A percentile compares a stretch with the other conserved stretches of the same genome.
These are phyloP conservation scores for Pseudopodoces humilis DNA, from an alignment of 2,113 vertebrate species.

Conservation along the genomic window DNA sequence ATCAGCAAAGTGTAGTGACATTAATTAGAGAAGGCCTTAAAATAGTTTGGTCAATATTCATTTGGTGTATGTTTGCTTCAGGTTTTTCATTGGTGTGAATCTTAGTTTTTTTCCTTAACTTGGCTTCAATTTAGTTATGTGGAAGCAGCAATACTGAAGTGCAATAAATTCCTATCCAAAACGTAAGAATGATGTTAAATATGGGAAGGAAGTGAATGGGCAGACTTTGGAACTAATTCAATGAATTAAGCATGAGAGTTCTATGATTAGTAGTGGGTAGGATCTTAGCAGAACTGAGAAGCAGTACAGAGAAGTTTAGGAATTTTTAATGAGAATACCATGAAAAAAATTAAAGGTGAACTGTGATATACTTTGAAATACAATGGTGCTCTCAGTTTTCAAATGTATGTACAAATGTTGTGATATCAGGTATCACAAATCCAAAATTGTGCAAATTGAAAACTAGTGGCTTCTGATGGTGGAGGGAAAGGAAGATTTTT, in stretches of 20 bases:
- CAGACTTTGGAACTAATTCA: background rate
- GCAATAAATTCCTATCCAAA: slow-evolving; percentile 91
- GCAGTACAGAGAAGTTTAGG: background rate
- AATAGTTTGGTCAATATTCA: background rate
- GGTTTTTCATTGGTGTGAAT: background rate
- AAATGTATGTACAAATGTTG: background rate
- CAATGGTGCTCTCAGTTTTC: background rate
- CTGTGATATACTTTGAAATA: background rate
- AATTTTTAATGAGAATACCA: background rate
- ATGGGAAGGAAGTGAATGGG: background rate
- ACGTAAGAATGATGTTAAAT: slow-evolving; percentile 74
- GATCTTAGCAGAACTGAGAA: background rate
- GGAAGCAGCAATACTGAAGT: slow-evolving; percentile 95
- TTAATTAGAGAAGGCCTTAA: background rate
- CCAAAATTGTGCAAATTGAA: background rate
- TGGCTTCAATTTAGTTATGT: slow-evolving; percentile 81
- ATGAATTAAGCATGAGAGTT: background rate
- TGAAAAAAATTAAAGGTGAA: background rate
- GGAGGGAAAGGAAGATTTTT: background rate
- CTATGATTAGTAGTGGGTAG: background rate
- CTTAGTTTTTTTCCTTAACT: slow-evolving; percentile 72
- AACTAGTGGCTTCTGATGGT: background rate
- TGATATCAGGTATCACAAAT: background rate
- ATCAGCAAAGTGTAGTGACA: background rate
- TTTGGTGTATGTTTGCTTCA: background rate